Base-by-base conservation (phyloP, 2,888 invertebrate species). In the Nasonia oneida region DNA sequence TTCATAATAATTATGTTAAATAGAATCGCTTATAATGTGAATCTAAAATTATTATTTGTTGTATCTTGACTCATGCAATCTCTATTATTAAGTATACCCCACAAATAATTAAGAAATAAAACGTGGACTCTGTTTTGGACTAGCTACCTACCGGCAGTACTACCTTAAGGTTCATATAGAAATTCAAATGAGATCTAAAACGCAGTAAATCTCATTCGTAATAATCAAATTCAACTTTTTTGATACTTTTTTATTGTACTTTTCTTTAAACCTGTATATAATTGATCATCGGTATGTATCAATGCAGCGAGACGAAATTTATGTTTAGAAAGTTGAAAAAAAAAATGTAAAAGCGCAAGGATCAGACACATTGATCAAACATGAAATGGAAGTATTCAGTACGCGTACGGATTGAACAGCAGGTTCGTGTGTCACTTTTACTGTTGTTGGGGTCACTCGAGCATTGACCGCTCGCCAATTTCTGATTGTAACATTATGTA, bases 361-460 rank as follows among this genome's bases (percentile, higher is more conserved):
- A 50, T 42, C 53, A 64, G 23, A 29, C 15, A 61, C 47, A 79
- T 53, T 42, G 79, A 73, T 85, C 14, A 74, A 12, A 10, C 75
- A 74, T 64, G 61, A 71, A 77, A 81, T 76, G 5, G 39, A 80
- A 83, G 71, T 81, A 86, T 86, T 73, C 77, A 64, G 86, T 73
- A 75, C 76, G 83, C 84, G 70, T 81, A 39, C 33, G 70, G 86
- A 88, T 88, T 86, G 86, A 89, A 85, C 84, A 83, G 87, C 87
- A 87, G 86, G 84, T 86, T 86, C 83, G 78, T 83, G 83, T 85
- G 83, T 92, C 92, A 92, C 92, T 92, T 92, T 92, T 92, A 92
- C 92, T 92, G 92, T 91, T 92, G 89, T 90, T 90, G 90, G 89
- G 92, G 92, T 92, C 90, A 92, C 89, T 92, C 92, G 92, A 92